These are phyloP conservation scores for Rhagologus leucostigma DNA, from an alignment of 2,113 vertebrate genomes.

Conservation along the genomic window DNA sequence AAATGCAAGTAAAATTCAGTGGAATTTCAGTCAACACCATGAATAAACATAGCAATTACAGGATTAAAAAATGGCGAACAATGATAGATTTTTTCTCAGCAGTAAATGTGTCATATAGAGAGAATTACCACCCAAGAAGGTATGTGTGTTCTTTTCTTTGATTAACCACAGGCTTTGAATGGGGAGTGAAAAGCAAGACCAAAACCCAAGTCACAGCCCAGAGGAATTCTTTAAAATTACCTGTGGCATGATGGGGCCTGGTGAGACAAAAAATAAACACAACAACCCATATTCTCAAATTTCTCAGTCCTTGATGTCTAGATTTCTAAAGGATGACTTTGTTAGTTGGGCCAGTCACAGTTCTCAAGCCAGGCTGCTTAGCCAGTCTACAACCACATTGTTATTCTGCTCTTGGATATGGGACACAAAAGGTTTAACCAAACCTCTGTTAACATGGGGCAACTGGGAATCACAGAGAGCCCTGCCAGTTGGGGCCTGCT, in stretches of 20 bases:
- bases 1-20: neutral
- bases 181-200: neutral
- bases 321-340: neutral
- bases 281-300: neutral
- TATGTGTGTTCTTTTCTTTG: neutral
- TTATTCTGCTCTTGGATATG: neutral
- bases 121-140: neutral
- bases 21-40: neutral
- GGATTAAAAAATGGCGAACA: neutral
- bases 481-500: neutral
- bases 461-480: neutral
- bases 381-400: neutral
- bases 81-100: neutral
- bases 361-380: neutral
- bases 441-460: neutral
- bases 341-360: neutral
- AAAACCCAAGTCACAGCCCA: neutral
- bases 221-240: neutral
- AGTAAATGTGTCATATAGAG: neutral
- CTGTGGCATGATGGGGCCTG: neutral
- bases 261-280: neutral
- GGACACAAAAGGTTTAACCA: neutral
- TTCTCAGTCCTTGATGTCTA: neutral
- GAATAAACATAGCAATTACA: neutral
- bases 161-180: slow-evolving; percentile 5